Evolutionary conservation across 1,140 invertebrate species (phyloP), one percentile per base, ranked within the genome.

Genomic region (Acromyrmex charruanus): DNA sequence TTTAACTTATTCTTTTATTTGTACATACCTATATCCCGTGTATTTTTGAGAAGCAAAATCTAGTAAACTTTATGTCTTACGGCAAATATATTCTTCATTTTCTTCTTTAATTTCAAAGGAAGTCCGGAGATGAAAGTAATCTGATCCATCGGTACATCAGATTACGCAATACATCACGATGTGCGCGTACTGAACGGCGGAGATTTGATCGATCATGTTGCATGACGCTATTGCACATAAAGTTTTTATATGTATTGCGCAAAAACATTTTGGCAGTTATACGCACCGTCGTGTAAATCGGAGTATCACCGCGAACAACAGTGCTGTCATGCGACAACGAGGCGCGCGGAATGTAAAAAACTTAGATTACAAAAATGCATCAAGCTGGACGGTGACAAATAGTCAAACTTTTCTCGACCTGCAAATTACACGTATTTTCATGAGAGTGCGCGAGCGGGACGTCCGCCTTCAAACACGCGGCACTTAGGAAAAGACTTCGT

Each of bases 351-450:
- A 71, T 72, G 35, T 72, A 82, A 82, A 82, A 74, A 82, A 82
- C 53, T 82, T 82, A 82, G 68, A 82, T 82, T 82, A 74, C 80
- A 82, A 82, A 82, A 82, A 82, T 82, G 55, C 80, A 82, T 82
- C 80, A 82, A 82, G 68, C 68, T 18, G 25, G 68, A 74, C 55
- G 80, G 68, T 82, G 80, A 82, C 53, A 61, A 82, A 82, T 82
- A 82, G 80, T 74, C 55, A 16, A 82, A 82, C 80, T 82, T 82
- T 82, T 25, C 49, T 31, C 80, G 39, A 61, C 35, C 80, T 74
- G 80, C 53, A 72, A 82, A 82, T 82, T 82, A 82, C 53, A 82
- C 68, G 80, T 82, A 82, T 82, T 72, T 82, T 82, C 55, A 82
- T 74, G 80, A 82, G 18, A 25, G 68, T 18, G 31, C 65, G n/a